Conservation (phyloP, 2,113 vertebrate genomes). For the Labrus mixtus region DNA sequence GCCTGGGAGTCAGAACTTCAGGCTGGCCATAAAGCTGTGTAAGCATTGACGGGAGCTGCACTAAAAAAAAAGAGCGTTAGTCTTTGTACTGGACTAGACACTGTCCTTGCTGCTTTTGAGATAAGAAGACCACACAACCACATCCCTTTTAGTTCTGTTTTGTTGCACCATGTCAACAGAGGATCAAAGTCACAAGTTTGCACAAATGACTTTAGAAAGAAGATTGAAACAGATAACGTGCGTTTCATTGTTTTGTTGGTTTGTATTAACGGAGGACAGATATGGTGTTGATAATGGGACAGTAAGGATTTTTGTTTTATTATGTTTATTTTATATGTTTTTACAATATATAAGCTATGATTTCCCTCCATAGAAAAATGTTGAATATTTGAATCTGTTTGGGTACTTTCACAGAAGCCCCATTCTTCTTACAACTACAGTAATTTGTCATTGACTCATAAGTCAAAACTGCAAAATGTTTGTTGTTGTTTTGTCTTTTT, state of each 20-base stretch:
- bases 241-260: neutral
- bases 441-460: too few species aligned
- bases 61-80: conserved; percentile 72
- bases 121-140: conserved; percentile 71
- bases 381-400: too few species aligned
- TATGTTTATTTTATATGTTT: too few species aligned
- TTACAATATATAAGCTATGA: too few species aligned
- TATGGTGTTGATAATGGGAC: neutral
- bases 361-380: too few species aligned
- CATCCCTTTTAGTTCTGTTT: conserved; percentile 35
- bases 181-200: neutral
- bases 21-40: conserved; percentile 62
- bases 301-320: too few species aligned
- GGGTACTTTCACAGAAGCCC: too few species aligned
- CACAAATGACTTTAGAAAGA: conserved; percentile 1
- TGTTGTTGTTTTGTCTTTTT: too few species aligned
- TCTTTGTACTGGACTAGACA: conserved; percentile 47
- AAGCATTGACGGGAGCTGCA: conserved; percentile 64
- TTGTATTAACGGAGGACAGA: neutral
- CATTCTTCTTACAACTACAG: too few species aligned
- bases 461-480: too few species aligned
- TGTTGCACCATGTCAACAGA: conserved; percentile 5
- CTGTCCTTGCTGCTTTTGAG: conserved; percentile 22
- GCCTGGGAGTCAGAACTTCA: conserved; percentile 61
- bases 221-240: neutral